phyloP scores from a whole-genome alignment of 2,113 vertebrate species.

The Gadus macrocephalus region DNA sequence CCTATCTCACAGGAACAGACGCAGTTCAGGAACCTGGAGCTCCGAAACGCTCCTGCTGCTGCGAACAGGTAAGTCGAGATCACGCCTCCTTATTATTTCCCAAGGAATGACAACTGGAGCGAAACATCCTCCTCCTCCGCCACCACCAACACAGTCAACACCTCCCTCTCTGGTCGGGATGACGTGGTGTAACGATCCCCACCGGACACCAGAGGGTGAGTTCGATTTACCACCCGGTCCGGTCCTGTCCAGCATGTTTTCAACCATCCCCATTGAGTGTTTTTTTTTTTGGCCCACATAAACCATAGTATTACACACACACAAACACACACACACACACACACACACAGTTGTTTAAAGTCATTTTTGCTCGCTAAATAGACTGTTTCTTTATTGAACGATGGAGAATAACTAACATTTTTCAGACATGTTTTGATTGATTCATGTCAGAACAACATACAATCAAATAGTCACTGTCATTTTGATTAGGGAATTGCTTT shows the following conservation, averaged over 20 bases:
- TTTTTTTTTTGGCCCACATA: no score
- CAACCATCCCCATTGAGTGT: neutral
- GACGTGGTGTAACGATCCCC: no score
- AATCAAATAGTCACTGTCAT: no score
- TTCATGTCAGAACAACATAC: no score
- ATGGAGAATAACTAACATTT: no score
- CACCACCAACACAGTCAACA: conserved; percentile 6
- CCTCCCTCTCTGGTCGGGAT: conserved; percentile 3
- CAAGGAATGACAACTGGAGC: conserved; percentile 50
- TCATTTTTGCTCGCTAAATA: no score
- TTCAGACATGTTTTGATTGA: no score
- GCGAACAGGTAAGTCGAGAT: conserved; percentile 51
- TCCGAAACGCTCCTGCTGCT: conserved; percentile 17
- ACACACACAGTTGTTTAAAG: no score
- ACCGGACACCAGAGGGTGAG: neutral
- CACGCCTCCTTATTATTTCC: conserved; percentile 57
- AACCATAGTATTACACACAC: no score
- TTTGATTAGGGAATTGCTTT: no score
- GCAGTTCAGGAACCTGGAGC: conserved; percentile 23
- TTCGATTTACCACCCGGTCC: neutral
- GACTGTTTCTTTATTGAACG: no score
- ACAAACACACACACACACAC: no score
- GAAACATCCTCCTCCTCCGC: conserved; percentile 11
- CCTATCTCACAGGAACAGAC: conserved; percentile 2
- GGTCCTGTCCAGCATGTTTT: conserved; percentile 25